Evolutionary conservation across 1,140 invertebrate species (phyloP), one percentile per base, ranked within the genome.

Genomic region (Amyelois transitella): DNA sequence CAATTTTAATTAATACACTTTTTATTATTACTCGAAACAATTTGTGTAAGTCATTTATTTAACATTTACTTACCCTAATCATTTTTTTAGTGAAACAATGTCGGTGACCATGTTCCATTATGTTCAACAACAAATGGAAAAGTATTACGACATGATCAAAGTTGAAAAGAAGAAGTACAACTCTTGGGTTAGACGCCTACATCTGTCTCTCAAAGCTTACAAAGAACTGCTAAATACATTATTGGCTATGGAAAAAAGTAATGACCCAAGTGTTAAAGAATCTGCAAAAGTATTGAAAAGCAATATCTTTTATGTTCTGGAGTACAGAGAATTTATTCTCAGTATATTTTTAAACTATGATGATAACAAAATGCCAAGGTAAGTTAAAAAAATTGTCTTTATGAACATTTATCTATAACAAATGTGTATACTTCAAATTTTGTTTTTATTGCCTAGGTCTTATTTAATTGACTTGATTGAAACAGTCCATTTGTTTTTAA

Each of bases 301-400:
- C 77, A 96, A 96, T 88, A 92, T 99, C 61, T 98, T 98, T 86
- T 98, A 99, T 84, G 94, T 97, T 8, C 89, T 96, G 56, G 98
- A 99, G 85, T 99, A 98, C 88, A 91, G 97, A 60, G 97, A 99
- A 84, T 93, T 98, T 66, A 92, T 97, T 72, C 83, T 97, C 21
- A 91, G 91, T 38, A 91, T 96, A 51, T 85, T 98, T 60, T 88
- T 95, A 24, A 93, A 92, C 63, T 99, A 94, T 88, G 93, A 98
- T 81, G 93, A 96, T 75, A 87, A 91, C 51, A 96, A 95, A 89
- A 95, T 97, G 91, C 95, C 96, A 49, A 94, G 91, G 94, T 96
- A 81, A 83, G 89, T 89, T n/a, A n/a, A n/a, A n/a, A 65, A 62
- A 60, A 12, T 53, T 47, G 51, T 32, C 28, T 45, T 44, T 58